Percentiles rank a stretch among this genome's conserved stretches.
Conservation (phyloP, 1,140 invertebrate genomes). For the Drosophila lacteicornis region DNA sequence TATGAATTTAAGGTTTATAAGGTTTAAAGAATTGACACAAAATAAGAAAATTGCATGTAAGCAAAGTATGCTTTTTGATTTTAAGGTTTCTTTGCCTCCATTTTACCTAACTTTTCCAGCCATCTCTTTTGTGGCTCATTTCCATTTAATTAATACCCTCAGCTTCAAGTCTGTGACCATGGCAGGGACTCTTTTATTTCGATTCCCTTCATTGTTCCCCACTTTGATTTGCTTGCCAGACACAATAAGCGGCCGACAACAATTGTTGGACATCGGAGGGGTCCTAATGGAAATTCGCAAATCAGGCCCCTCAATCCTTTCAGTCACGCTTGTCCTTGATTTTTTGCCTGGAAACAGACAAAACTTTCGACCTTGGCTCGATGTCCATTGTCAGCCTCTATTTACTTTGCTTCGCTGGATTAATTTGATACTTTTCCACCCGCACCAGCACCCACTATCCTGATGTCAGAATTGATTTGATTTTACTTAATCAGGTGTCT, state of each 20-base stretch:
- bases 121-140: not conserved
- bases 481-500: not conserved
- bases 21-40: too few relatives aligned
- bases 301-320: constrained; percentile 35
- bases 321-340: constrained; percentile 23
- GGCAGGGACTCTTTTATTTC: constrained; percentile 12
- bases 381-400: not conserved
- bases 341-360: constrained; percentile 1
- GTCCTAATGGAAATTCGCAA: constrained; percentile 35
- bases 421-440: constrained; percentile 17
- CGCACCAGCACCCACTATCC: too few relatives aligned
- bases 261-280: constrained; percentile 19
- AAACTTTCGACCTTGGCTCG: constrained; percentile 31
- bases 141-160: constrained; percentile 18
- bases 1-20: too few relatives aligned
- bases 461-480: not conserved
- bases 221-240: constrained; percentile 26
- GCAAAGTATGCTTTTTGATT: not conserved
- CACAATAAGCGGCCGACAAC: constrained; percentile 18
- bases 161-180: not conserved
- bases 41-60: not conserved
- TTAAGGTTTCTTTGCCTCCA: not conserved
- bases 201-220: constrained; percentile 1
- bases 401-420: not conserved
- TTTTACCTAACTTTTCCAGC: not conserved